A percentile compares a stretch with the other conserved stretches of the same genome.
Conservation (phyloP, 2,888 invertebrate genomes). For the Morpho helenor region DNA sequence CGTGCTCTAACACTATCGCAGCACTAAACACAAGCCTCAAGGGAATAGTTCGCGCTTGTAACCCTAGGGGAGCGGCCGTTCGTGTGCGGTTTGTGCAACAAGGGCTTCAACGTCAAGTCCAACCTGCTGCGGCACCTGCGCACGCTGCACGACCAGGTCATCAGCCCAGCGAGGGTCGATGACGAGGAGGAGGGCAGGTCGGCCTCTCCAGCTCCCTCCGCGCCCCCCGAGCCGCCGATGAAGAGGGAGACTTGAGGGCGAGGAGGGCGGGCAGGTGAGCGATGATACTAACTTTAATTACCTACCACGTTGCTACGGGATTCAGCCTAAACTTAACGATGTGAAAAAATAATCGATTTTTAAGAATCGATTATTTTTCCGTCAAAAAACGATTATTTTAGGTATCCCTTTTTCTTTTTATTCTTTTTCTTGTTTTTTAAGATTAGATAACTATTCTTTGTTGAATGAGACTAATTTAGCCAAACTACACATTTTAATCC, state of each 20-base stretch:
- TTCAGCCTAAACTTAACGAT: too few relatives aligned
- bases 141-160: conserved; percentile 85
- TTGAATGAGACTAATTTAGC: too few relatives aligned
- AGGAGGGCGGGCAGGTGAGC: conserved; percentile 64
- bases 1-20: too few relatives aligned
- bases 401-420: too few relatives aligned
- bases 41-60: background rate
- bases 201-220: conserved; percentile 25
- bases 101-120: conserved; percentile 89
- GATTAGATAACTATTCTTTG: too few relatives aligned
- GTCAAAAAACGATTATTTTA: too few relatives aligned
- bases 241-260: conserved; percentile 69
- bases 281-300: background rate
- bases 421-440: too few relatives aligned
- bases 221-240: conserved; percentile 35
- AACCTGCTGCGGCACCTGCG: conserved; percentile 86
- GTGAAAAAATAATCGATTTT: too few relatives aligned
- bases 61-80: conserved; percentile 83
- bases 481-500: too few relatives aligned
- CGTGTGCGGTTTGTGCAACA: conserved; percentile 86
- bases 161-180: conserved; percentile 48
- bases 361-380: too few relatives aligned
- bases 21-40: too few relatives aligned
- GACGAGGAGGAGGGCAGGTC: conserved; percentile 33
- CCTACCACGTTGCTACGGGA: too few relatives aligned